A percentile compares a stretch with the other conserved stretches of the same genome.
Evolutionary conservation across 2,113 vertebrate genomes (phyloP).

Genomic region (Lepus americanus): DNA sequence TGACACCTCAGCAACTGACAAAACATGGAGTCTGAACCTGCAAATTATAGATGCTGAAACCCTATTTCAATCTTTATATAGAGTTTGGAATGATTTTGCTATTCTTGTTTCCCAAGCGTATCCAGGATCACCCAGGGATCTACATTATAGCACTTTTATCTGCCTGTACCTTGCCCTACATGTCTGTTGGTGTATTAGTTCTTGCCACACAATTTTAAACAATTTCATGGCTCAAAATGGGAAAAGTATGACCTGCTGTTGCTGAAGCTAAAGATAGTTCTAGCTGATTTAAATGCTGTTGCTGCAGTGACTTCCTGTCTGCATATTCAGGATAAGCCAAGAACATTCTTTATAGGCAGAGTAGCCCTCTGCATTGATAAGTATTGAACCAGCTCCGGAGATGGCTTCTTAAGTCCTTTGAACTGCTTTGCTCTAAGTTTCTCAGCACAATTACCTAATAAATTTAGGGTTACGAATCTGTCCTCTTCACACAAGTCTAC

Average conservation of each 20-base stretch:
- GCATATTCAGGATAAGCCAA: not conserved
- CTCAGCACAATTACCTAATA: constrained; percentile 8
- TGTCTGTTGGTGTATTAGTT: constrained; percentile 43
- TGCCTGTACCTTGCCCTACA: not conserved
- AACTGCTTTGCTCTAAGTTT: constrained; percentile 36
- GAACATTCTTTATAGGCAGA: not conserved
- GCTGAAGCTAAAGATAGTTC: constrained; percentile 61
- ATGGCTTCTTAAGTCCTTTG: constrained; percentile 33
- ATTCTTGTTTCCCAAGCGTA: not conserved
- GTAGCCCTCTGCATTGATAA: not conserved
- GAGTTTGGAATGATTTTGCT: constrained; percentile 5
- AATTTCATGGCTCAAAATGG: constrained; percentile 63
- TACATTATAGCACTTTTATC: not conserved
- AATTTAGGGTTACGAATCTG: not conserved
- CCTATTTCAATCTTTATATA: not conserved
- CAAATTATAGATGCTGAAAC: not conserved
- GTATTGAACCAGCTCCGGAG: not conserved
- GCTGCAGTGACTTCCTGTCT: not conserved
- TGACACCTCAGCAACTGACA: not conserved
- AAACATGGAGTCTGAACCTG: not conserved
- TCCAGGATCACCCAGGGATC: not conserved
- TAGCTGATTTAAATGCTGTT: constrained; percentile 50
- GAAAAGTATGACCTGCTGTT: constrained; percentile 31
- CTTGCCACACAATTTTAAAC: constrained; percentile 68
- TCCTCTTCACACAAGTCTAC: not conserved